phyloP scores from a whole-genome alignment of 1,140 invertebrate genomes.

The Brachionus koreanus region DNA sequence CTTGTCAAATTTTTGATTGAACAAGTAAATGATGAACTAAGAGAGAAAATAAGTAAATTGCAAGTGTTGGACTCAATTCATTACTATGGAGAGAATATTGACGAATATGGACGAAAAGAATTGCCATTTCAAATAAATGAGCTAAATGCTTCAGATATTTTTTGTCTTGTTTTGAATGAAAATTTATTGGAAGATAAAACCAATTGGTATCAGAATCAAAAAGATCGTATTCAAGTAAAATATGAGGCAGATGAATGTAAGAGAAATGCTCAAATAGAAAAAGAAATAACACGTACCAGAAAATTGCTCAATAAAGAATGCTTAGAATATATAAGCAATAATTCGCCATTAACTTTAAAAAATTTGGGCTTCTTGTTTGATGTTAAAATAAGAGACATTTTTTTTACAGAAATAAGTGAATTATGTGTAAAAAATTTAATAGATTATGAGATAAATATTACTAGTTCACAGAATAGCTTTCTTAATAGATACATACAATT shows the following conservation, averaged over 20 bases:
- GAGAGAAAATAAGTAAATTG: conserved; percentile 46
- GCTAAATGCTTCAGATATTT: neutral
- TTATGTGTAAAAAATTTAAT: neutral
- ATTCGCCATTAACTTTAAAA: neutral
- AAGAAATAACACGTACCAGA: neutral
- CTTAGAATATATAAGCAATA: conserved; percentile 3
- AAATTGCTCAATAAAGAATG: neutral
- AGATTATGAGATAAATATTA: neutral
- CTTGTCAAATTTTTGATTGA: conserved; percentile 49
- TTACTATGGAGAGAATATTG: conserved; percentile 48
- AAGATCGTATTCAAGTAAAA: neutral
- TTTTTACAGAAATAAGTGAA: conserved; percentile 6
- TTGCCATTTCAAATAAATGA: conserved; percentile 47
- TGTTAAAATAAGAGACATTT: neutral
- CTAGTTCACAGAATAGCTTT: neutral
- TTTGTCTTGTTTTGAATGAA: neutral
- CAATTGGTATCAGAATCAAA: neutral
- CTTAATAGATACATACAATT: conserved; percentile 18
- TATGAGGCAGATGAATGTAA: neutral
- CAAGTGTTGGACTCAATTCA: conserved; percentile 47
- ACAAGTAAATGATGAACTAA: conserved; percentile 35
- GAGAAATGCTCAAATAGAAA: neutral
- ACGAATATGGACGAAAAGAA: conserved; percentile 48
- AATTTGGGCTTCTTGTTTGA: conserved; percentile 12
- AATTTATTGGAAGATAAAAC: neutral